Evolutionary conservation across 2,888 invertebrate genomes (phyloP).

Genomic region (Chrysina gloriosa): DNA sequence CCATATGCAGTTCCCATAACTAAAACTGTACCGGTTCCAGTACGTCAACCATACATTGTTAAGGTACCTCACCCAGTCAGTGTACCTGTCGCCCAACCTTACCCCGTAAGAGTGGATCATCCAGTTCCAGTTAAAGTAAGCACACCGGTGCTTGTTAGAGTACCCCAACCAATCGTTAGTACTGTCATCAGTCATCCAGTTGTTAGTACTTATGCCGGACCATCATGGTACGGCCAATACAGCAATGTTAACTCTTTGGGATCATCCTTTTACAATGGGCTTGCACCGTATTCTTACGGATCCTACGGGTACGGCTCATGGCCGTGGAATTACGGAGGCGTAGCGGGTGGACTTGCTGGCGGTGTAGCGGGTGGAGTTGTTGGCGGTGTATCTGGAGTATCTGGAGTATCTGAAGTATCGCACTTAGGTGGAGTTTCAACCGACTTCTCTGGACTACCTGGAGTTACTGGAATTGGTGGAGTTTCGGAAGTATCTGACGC

Average conservation of each 20-base stretch:
- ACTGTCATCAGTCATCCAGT: conserved; percentile 1
- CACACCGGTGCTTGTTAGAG: conserved; percentile 52
- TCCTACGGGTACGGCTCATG: not conserved
- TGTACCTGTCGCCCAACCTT: conserved; percentile 54
- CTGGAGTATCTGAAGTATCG: conserved; percentile 17
- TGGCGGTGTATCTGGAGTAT: conserved; percentile 32
- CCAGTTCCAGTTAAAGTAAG: conserved; percentile 52
- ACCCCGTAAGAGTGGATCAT: conserved; percentile 55
- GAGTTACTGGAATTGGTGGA: conserved; percentile 13
- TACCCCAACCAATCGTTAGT: conserved; percentile 47
- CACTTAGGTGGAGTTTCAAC: conserved; percentile 1
- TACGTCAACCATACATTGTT: conserved; percentile 43
- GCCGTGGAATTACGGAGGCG: not conserved
- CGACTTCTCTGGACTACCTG: conserved; percentile 6
- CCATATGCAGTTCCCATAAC: conserved; percentile 52
- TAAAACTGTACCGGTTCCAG: conserved; percentile 48
- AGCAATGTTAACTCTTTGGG: not conserved
- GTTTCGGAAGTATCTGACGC: not conserved
- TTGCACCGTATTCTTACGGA: conserved; percentile 3
- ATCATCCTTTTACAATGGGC: conserved; percentile 12
- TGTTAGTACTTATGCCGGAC: not conserved
- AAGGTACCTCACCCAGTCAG: conserved; percentile 48
- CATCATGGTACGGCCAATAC: not conserved
- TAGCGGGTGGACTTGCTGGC: conserved; percentile 18
- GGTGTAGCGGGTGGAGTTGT: not conserved